Percentiles rank a stretch among this genome's conserved stretches.
Evolutionary conservation across 2,113 vertebrate species (phyloP).

Genomic region (Epinephelus lanceolatus): DNA sequence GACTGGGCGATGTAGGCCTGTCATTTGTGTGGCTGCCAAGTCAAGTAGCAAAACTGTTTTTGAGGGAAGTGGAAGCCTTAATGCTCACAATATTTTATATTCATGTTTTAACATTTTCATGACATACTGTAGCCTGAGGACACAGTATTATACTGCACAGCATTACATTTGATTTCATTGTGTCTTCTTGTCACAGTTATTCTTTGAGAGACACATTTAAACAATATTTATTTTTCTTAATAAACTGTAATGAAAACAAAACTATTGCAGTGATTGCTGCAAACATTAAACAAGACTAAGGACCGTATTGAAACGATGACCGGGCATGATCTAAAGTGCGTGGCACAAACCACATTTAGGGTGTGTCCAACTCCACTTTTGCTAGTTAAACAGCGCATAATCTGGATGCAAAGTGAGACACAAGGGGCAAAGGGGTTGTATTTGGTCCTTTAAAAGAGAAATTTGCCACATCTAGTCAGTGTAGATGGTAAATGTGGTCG

Average conservation of each 20-base stretch:
- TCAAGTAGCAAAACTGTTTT: slow-evolving; percentile 1
- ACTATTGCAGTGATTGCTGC: neutral
- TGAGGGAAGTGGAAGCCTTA: neutral
- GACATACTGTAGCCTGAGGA: neutral
- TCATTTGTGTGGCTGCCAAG: slow-evolving; percentile 3
- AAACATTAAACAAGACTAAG: neutral
- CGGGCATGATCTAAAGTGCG: no score
- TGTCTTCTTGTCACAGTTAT: neutral
- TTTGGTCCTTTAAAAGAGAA: no score
- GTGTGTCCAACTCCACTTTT: no score
- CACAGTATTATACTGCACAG: neutral
- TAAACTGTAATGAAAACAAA: neutral
- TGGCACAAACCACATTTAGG: no score
- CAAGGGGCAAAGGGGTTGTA: no score
- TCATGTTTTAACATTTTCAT: neutral
- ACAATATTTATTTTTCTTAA: neutral
- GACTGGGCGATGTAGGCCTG: neutral
- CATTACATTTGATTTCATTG: neutral
- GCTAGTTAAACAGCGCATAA: no score
- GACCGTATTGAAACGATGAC: no score
- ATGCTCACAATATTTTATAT: neutral
- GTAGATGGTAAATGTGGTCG: no score
- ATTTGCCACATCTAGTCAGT: no score
- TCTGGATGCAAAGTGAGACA: no score
- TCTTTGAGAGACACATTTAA: slow-evolving; percentile 11